A percentile compares a stretch with the other conserved stretches of the same genome.
These are phyloP conservation scores for Eristalis tenax DNA, from an alignment of 2,888 invertebrate genomes.

Conservation along the genomic window DNA sequence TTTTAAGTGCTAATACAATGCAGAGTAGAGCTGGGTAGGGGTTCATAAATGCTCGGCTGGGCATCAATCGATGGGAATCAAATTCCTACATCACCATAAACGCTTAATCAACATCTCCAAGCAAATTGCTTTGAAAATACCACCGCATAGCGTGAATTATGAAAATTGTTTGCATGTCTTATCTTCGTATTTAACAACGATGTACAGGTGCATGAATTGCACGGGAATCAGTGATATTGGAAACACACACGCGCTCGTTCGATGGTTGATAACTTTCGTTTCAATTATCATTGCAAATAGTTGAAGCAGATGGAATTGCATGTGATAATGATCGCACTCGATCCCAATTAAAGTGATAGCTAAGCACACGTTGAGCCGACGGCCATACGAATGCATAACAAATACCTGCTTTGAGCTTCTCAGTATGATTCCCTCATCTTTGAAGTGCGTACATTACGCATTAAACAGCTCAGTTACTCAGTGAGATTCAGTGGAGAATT, in stretches of 20 bases:
- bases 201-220: not conserved
- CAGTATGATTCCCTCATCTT: constrained; percentile 12
- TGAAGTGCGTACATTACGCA: constrained; percentile 49
- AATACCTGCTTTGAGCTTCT: not conserved
- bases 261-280: constrained; percentile 25
- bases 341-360: constrained; percentile 20
- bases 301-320: not conserved
- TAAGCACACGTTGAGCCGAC: constrained; percentile 11
- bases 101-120: not conserved
- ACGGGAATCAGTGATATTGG: constrained; percentile 4
- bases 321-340: constrained; percentile 15
- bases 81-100: not conserved
- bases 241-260: not conserved
- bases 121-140: not conserved
- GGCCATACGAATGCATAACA: constrained; percentile 2
- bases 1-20: not conserved
- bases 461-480: constrained; percentile 19
- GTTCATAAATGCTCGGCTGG: not conserved
- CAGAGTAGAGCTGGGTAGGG: not conserved
- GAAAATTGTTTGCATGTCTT: not conserved
- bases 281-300: not conserved
- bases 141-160: not conserved
- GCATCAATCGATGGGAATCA: not conserved
- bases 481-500: constrained; percentile 29
- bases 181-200: not conserved